Conservation (phyloP, 2,797 vertebrate genomes). For the Onychomys leucogaster region DNA sequence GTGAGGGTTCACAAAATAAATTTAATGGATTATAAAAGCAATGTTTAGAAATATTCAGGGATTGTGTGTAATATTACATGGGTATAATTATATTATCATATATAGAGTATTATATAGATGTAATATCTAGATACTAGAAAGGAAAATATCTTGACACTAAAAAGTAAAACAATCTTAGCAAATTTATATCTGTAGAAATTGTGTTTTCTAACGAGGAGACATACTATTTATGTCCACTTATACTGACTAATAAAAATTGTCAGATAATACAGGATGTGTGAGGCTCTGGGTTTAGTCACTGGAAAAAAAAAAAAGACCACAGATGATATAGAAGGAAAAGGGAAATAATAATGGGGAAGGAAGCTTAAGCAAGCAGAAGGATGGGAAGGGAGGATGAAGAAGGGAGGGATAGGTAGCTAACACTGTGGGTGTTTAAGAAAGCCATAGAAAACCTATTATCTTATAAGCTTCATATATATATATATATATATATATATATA, state of each 20-base stretch:
- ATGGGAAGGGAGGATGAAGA: neutral
- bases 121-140: neutral
- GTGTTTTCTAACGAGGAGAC: constrained; percentile 35
- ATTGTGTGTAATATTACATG: neutral
- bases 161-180: neutral
- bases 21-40: neutral
- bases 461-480: neutral
- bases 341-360: neutral
- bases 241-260: neutral
- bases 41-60: neutral
- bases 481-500: neutral
- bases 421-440: too few species aligned
- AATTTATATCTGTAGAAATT: constrained; percentile 15
- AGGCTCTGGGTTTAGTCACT: neutral
- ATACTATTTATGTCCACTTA: neutral
- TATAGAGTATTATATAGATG: neutral
- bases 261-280: neutral
- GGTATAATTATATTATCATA: too few species aligned
- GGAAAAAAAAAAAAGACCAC: neutral
- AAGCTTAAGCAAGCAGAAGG: neutral
- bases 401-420: neutral
- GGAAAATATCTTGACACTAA: neutral
- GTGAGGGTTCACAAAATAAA: neutral
- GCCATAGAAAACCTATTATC: neutral
- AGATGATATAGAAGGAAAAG: neutral